Evolutionary conservation across 2,888 invertebrate genomes (phyloP).

Genomic region (Dendrolimus pini): DNA sequence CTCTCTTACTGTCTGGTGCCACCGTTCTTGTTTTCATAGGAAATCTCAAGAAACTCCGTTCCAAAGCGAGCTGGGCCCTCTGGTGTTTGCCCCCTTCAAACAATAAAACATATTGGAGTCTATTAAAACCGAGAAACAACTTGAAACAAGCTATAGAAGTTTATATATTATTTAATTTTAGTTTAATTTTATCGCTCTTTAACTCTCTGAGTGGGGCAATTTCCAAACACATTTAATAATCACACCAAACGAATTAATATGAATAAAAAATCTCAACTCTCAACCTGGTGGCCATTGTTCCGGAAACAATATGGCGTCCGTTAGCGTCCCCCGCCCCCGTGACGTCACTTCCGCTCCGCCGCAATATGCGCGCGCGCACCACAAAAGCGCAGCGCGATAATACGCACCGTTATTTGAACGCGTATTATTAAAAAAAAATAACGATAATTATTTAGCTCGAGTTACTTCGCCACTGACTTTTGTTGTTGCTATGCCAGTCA

Average conservation of each 20-base stretch:
- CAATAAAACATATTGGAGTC: too few relatives aligned
- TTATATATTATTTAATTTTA: too few relatives aligned
- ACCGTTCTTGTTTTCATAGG: too few relatives aligned
- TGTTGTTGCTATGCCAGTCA: constrained; percentile 13
- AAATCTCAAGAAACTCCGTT: too few relatives aligned
- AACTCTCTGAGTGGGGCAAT: too few relatives aligned
- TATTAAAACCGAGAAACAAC: too few relatives aligned
- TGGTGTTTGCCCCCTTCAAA: too few relatives aligned
- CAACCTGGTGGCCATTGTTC: constrained; percentile 25
- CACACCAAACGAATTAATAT: constrained; percentile 4
- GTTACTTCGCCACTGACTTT: constrained; percentile 42
- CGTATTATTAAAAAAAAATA: background rate
- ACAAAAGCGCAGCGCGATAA: constrained; percentile 69
- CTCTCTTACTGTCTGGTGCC: too few relatives aligned
- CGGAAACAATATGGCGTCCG: constrained; percentile 36
- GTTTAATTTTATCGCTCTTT: too few relatives aligned
- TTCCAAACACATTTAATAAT: background rate
- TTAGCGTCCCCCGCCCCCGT: constrained; percentile 30
- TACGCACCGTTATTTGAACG: background rate
- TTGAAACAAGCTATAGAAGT: too few relatives aligned
- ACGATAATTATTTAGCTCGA: constrained; percentile 43
- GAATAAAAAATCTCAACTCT: constrained; percentile 1
- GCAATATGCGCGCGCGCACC: constrained; percentile 36
- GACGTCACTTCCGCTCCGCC: constrained; percentile 38
- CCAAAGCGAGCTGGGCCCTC: too few relatives aligned